A percentile compares a stretch with the other conserved stretches of the same genome.
phyloP scores from a whole-genome alignment of 2,888 invertebrate species.

The Altica lythri region DNA sequence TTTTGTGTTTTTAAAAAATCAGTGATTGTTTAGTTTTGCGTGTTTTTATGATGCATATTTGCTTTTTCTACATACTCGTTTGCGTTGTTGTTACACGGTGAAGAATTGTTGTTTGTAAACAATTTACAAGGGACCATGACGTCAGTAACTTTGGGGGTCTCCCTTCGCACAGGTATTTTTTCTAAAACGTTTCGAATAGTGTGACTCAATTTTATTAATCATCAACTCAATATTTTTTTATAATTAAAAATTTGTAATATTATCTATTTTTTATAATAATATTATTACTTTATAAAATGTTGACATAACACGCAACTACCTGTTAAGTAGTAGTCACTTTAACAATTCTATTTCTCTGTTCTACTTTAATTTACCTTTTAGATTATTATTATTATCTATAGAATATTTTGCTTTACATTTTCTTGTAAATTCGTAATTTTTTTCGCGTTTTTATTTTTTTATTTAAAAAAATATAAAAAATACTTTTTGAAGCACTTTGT shows the following conservation, averaged over 20 bases:
- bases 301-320: too few relatives aligned
- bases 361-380: too few relatives aligned
- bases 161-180: conserved; percentile 37
- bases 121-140: conserved; percentile 33
- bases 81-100: conserved; percentile 8
- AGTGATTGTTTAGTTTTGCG: conserved; percentile 31
- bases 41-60: conserved; percentile 28
- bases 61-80: conserved; percentile 19
- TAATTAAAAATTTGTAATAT: background rate
- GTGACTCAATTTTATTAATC: conserved; percentile 9
- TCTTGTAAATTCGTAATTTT: too few relatives aligned
- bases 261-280: too few relatives aligned
- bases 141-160: conserved; percentile 32
- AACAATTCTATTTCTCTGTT: too few relatives aligned
- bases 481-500: too few relatives aligned
- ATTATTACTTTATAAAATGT: too few relatives aligned
- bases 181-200: conserved; percentile 15
- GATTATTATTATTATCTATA: too few relatives aligned
- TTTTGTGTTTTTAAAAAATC: conserved; percentile 31
- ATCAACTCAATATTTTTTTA: background rate
- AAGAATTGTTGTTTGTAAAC: conserved; percentile 28
- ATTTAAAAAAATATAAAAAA: too few relatives aligned
- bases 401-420: too few relatives aligned
- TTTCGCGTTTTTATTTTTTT: too few relatives aligned
- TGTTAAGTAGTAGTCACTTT: too few relatives aligned